These are phyloP conservation scores for Heliconius sara DNA, from an alignment of 2,888 invertebrate species.

Conservation along the genomic window DNA sequence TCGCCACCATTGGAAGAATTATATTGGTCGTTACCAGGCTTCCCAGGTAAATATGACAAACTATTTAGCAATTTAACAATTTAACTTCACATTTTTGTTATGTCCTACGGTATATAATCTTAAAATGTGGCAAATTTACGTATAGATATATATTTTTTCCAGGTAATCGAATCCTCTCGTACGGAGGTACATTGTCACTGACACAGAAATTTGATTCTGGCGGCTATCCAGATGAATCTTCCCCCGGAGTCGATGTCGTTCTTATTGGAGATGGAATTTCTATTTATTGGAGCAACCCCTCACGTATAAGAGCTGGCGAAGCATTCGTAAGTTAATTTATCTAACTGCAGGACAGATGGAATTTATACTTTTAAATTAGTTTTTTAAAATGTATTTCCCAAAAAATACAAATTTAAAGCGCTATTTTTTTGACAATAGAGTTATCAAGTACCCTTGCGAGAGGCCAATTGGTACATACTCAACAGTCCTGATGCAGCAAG, in stretches of 20 bases:
- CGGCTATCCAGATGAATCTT: constrained; percentile 70
- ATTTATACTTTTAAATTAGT: not conserved
- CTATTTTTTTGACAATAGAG: constrained; percentile 65
- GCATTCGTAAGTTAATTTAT: constrained; percentile 81
- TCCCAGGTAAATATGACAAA: constrained; percentile 64
- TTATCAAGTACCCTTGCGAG: constrained; percentile 86
- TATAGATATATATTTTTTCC: constrained; percentile 7
- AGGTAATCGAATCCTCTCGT: constrained; percentile 92
- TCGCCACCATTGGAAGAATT: constrained; percentile 63
- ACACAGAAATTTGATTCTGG: constrained; percentile 88
- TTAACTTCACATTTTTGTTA: no score
- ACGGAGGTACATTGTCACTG: constrained; percentile 92
- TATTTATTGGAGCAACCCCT: constrained; percentile 89
- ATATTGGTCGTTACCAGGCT: constrained; percentile 75
- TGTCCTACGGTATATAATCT: no score
- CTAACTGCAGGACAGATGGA: not conserved
- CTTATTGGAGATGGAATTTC: constrained; percentile 91
- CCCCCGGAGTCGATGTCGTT: constrained; percentile 91
- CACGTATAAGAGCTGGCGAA: constrained; percentile 80
- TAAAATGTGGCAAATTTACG: not conserved
- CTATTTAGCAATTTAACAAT: not conserved
- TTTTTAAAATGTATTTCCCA: not conserved
- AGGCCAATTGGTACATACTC: constrained; percentile 85
- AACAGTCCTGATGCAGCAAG: constrained; percentile 72
- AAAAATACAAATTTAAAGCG: no score